Evolutionary conservation across 92 coral and sea anemone genomes (phyloP).

Genomic region (Montipora capitata): DNA sequence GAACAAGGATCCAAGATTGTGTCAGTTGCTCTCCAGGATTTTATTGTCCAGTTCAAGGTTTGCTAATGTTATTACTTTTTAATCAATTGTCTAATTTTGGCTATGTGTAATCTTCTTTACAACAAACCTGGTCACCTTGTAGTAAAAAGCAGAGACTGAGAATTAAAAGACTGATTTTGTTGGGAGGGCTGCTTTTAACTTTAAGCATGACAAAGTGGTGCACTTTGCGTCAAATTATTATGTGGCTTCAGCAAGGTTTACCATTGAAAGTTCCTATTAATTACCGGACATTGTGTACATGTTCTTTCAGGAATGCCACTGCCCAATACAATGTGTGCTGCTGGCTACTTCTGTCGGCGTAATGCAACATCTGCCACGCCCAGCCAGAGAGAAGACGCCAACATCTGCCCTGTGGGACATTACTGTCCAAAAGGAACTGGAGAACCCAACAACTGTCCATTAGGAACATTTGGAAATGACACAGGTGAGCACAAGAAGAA

Average conservation of each 20-base stretch:
- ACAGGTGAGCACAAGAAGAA: conserved; percentile 71
- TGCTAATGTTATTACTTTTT: not conserved
- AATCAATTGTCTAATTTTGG: not conserved
- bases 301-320: conserved; percentile 76
- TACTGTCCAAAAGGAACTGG: conserved; percentile 95
- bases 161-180: too few species aligned
- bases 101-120: too few species aligned
- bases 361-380: conserved; percentile 89
- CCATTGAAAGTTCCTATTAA: not conserved
- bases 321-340: conserved; percentile 87
- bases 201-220: not conserved
- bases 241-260: not conserved
- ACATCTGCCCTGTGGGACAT: conserved; percentile 96
- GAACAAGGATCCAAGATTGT: conserved; percentile 86
- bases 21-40: conserved; percentile 90
- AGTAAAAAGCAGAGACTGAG: too few species aligned
- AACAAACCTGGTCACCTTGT: too few species aligned
- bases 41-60: conserved; percentile 95
- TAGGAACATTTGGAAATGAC: conserved; percentile 92
- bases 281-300: not conserved
- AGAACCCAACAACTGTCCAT: conserved; percentile 91
- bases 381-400: conserved; percentile 91
- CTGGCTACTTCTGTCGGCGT: conserved; percentile 95
- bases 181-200: not conserved
- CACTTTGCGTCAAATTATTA: too few species aligned